phyloP scores from a whole-genome alignment of 2,113 vertebrate genomes.

The Rhodinocichla rosea region DNA sequence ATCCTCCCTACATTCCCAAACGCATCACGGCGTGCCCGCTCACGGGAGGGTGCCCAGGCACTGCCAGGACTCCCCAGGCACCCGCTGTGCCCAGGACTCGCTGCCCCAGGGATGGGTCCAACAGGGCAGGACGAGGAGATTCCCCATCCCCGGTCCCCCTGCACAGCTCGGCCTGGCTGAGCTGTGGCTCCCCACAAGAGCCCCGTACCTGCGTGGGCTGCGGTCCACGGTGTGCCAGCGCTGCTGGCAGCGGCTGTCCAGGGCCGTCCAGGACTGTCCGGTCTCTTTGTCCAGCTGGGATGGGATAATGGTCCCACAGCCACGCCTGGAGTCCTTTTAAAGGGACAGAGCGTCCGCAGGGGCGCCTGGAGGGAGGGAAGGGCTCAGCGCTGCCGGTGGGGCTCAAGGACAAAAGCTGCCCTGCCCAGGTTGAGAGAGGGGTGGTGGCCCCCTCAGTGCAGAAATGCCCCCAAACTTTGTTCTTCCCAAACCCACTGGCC shows the following conservation, averaged over 20 bases:
- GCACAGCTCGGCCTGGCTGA: background rate
- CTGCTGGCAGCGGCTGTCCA: background rate
- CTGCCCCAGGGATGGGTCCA: background rate
- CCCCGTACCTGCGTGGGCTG: background rate
- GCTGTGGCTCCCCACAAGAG: background rate
- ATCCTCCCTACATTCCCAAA: background rate
- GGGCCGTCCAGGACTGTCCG: background rate
- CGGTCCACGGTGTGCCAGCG: background rate
- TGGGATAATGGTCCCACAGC: background rate
- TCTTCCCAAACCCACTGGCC: background rate
- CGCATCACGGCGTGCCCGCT: accelerated
- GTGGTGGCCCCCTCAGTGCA: background rate
- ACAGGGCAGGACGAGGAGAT: background rate
- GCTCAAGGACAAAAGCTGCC: background rate
- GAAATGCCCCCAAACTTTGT: background rate
- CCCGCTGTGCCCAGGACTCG: background rate
- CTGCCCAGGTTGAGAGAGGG: background rate
- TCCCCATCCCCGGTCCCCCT: background rate
- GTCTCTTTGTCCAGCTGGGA: background rate
- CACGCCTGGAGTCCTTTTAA: constrained; percentile 65
- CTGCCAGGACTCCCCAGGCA: background rate
- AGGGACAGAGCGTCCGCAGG: constrained; percentile 35
- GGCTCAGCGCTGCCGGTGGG: background rate
- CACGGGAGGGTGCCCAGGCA: accelerated
- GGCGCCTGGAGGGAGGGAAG: background rate